These are phyloP conservation scores for Pollicipes pollicipes DNA, from an alignment of 1,140 invertebrate genomes.

Conservation along the genomic window DNA sequence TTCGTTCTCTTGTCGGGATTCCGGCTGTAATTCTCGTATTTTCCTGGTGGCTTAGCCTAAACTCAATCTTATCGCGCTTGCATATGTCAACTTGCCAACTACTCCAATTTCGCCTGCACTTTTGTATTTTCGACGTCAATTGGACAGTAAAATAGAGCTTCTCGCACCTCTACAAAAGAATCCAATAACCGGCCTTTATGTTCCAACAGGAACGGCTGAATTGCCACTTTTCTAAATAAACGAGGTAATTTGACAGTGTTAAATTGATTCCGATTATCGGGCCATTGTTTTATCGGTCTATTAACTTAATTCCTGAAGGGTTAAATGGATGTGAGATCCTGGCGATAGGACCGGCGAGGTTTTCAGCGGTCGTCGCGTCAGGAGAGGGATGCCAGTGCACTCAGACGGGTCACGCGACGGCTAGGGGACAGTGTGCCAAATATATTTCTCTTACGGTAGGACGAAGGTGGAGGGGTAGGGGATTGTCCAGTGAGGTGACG, in stretches of 20 bases:
- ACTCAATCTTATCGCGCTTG: background rate
- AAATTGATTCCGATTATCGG: slow-evolving; percentile 2
- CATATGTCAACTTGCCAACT: background rate
- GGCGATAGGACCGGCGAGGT: background rate
- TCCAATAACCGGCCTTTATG: background rate
- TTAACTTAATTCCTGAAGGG: slow-evolving; percentile 2
- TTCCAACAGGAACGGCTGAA: background rate
- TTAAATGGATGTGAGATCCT: background rate
- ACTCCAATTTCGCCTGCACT: background rate
- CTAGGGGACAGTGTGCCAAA: too few species aligned
- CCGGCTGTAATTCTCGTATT: background rate
- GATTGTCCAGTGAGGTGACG: too few species aligned
- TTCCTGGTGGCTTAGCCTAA: background rate
- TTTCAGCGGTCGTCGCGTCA: too few species aligned
- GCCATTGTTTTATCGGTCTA: background rate
- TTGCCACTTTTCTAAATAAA: slow-evolving; percentile 1
- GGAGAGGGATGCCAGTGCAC: too few species aligned
- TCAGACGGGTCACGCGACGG: too few species aligned
- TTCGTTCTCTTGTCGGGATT: background rate
- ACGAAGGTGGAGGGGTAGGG: too few species aligned
- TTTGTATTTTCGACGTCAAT: background rate
- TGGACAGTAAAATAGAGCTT: background rate
- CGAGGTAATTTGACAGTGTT: slow-evolving; percentile 1
- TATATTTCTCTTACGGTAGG: too few species aligned
- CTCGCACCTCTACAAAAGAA: background rate